Percentiles rank a stretch among this genome's conserved stretches.
Conservation (phyloP, 92 coral and sea anemone species). For the Palythoa grandis region DNA sequence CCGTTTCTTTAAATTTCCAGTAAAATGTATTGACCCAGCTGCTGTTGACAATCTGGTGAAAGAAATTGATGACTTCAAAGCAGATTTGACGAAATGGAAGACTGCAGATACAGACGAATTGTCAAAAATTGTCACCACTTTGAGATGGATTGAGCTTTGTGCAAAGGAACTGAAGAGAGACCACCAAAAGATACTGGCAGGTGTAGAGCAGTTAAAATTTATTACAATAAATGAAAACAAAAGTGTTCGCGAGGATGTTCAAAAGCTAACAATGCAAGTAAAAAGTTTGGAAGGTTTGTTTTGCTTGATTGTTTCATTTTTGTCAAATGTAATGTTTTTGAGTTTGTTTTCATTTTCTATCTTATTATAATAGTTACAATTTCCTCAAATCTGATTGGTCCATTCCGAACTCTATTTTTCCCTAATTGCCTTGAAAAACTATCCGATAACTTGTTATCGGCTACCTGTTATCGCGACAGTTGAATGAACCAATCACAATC, state of each 20-base stretch:
- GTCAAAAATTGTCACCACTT: neutral
- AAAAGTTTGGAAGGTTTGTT: neutral
- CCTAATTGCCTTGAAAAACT: too few relatives aligned
- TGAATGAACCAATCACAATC: too few relatives aligned
- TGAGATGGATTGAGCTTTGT: neutral
- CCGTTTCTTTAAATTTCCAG: neutral
- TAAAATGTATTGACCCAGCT: neutral
- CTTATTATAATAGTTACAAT: too few relatives aligned
- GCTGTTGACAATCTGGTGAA: neutral
- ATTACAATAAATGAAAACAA: too few relatives aligned
- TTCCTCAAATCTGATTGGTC: too few relatives aligned
- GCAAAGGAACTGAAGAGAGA: neutral
- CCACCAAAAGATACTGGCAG: neutral
- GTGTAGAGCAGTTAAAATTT: too few relatives aligned
- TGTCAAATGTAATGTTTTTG: neutral
- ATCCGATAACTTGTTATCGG: too few relatives aligned
- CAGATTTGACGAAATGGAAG: neutral
- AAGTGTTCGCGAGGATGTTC: neutral
- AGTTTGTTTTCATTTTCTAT: neutral
- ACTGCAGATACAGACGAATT: neutral
- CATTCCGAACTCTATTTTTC: too few relatives aligned
- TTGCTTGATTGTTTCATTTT: too few relatives aligned
- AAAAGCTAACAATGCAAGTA: neutral
- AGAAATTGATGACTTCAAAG: neutral
- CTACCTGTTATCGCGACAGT: too few relatives aligned